Percentiles rank a stretch among this genome's conserved stretches.
phyloP scores from a whole-genome alignment of 2,113 vertebrate genomes.

The Zosterops hypoxanthus region DNA sequence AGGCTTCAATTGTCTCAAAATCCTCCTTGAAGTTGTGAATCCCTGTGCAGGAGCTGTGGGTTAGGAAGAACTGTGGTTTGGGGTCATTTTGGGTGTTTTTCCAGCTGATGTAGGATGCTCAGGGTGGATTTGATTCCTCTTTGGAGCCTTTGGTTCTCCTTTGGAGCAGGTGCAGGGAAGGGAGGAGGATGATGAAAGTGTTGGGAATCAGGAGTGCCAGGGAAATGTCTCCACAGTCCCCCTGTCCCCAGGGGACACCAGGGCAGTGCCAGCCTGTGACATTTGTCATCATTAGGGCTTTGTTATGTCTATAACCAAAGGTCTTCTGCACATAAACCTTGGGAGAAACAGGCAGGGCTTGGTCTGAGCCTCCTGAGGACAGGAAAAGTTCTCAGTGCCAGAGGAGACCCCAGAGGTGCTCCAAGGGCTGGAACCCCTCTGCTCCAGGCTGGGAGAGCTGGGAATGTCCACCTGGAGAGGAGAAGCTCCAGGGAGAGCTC shows the following conservation, averaged over 20 bases:
- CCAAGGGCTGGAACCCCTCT: background rate
- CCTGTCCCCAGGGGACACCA: background rate
- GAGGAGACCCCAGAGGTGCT: fast-evolving
- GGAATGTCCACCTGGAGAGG: fast-evolving
- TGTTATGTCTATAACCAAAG: fast-evolving
- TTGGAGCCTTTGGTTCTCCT: background rate
- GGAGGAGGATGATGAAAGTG: too few species aligned
- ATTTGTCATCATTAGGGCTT: fast-evolving
- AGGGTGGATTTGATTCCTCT: background rate
- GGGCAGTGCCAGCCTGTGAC: background rate
- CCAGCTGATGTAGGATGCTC: background rate
- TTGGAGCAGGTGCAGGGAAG: background rate
- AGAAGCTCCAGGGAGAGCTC: background rate
- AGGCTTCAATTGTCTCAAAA: background rate
- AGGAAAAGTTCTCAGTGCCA: background rate
- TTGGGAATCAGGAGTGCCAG: background rate
- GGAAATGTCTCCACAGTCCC: fast-evolving
- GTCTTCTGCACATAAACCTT: background rate
- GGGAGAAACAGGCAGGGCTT: background rate
- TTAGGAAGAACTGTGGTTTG: background rate
- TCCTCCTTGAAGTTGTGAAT: fast-evolving
- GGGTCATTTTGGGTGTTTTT: background rate
- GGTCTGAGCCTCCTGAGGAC: background rate
- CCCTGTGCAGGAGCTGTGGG: background rate
- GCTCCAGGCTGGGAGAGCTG: background rate